phyloP scores from a whole-genome alignment of 2,113 vertebrate species.

The Arothron firmamentum region DNA sequence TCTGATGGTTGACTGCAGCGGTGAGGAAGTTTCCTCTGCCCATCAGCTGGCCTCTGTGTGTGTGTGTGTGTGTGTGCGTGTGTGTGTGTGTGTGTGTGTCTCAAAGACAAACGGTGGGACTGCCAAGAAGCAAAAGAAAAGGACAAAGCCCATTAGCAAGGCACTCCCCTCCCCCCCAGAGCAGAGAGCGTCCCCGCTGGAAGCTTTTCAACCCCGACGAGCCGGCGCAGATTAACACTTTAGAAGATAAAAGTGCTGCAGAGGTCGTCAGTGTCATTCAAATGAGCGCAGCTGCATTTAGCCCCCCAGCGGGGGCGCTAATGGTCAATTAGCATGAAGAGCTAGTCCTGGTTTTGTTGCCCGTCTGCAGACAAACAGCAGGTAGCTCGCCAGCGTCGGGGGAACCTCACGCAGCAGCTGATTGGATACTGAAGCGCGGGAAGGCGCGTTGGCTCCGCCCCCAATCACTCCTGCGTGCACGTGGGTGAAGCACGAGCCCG shows the following conservation, averaged over 20 bases:
- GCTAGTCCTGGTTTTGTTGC: no score
- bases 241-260: conserved; percentile 20
- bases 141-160: conserved; percentile 63
- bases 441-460: no score
- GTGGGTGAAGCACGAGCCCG: no score
- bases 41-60: conserved; percentile 26
- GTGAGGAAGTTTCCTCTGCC: conserved; percentile 24
- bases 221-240: conserved; percentile 51
- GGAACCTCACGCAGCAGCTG: no score
- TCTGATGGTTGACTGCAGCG: conserved; percentile 61
- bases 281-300: conserved; percentile 40
- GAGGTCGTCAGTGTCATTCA: conserved; percentile 39
- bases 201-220: conserved; percentile 66
- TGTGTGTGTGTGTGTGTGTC: conserved; percentile 6
- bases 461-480: no score
- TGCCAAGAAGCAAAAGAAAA: conserved; percentile 53
- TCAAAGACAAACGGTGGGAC: conserved; percentile 52
- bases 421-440: no score
- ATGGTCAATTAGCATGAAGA: conserved; percentile 12
- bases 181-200: conserved; percentile 35
- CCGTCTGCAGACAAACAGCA: no score
- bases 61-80: no score
- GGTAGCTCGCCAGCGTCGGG: no score
- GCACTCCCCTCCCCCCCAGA: conserved; percentile 19
- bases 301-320: conserved; percentile 16